Conservation (phyloP, 2,888 invertebrate species). For the Leptura quadrifasciata region DNA sequence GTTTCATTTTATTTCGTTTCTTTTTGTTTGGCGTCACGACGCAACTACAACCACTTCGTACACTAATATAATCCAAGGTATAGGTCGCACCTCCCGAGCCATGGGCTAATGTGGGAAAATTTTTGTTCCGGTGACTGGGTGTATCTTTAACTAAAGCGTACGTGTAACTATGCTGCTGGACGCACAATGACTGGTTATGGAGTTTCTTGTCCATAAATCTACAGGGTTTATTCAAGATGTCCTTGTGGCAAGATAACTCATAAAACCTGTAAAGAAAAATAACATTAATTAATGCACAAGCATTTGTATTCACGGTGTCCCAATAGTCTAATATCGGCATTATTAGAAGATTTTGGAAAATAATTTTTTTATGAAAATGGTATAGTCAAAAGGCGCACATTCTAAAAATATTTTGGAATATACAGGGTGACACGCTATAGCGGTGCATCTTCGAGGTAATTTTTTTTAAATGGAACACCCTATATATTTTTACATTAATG, state of each 20-base stretch:
- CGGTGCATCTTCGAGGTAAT: too few species aligned
- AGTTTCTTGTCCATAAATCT: constrained; percentile 82
- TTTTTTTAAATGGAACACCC: too few species aligned
- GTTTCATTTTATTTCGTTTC: constrained; percentile 59
- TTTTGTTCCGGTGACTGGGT: constrained; percentile 70
- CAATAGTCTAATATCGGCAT: too few species aligned
- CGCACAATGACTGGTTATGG: constrained; percentile 84
- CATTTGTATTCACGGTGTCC: too few species aligned
- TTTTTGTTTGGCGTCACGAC: constrained; percentile 77
- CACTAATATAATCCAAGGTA: constrained; percentile 88
- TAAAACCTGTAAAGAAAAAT: constrained; percentile 75
- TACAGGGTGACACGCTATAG: too few species aligned
- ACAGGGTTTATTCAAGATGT: constrained; percentile 84
- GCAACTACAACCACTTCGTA: constrained; percentile 91
- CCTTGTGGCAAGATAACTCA: constrained; percentile 85
- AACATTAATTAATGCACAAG: background rate
- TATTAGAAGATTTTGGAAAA: too few species aligned
- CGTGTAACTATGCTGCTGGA: constrained; percentile 88
- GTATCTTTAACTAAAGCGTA: constrained; percentile 87
- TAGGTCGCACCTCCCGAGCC: constrained; percentile 75
- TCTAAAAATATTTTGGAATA: too few species aligned
- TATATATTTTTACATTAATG: too few species aligned
- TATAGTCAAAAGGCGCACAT: too few species aligned
- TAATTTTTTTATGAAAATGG: too few species aligned
- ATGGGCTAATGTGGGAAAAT: constrained; percentile 74